Percentiles rank a stretch among this genome's conserved stretches.
Conservation (phyloP, 2,888 invertebrate species). For the Ischnus inquisitorius region DNA sequence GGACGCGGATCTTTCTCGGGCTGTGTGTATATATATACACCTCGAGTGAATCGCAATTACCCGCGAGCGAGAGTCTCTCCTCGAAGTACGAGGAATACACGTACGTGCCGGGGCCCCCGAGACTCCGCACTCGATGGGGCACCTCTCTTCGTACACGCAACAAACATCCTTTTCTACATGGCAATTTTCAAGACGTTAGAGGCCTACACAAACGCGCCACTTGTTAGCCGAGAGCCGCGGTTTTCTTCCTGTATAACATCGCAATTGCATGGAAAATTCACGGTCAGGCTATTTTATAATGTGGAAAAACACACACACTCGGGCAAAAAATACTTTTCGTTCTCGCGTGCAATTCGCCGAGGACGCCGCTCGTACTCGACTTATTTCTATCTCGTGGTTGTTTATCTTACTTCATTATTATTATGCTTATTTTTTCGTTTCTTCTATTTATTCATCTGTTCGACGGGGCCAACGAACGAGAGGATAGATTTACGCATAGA, state of each 20-base stretch:
- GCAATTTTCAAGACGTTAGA: slow-evolving; percentile 54
- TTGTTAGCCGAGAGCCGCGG: slow-evolving; percentile 16
- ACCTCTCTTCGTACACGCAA: slow-evolving; percentile 24
- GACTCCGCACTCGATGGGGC: no score
- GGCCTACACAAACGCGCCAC: slow-evolving; percentile 4
- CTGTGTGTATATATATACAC: slow-evolving; percentile 7
- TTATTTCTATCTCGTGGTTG: background rate
- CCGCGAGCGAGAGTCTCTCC: background rate
- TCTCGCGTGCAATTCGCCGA: slow-evolving; percentile 22
- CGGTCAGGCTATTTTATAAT: slow-evolving; percentile 9
- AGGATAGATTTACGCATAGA: background rate
- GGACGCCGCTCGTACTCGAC: background rate
- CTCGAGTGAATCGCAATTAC: slow-evolving; percentile 36
- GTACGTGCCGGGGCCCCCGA: no score
- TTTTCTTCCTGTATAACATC: background rate
- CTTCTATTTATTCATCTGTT: slow-evolving; percentile 3
- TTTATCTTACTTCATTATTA: no score
- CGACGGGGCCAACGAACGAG: background rate
- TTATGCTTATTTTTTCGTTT: slow-evolving; percentile 6
- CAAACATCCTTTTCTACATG: slow-evolving; percentile 47
- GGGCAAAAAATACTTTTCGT: background rate
- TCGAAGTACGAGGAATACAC: background rate
- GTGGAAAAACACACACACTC: background rate
- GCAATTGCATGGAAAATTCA: background rate
- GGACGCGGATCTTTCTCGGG: slow-evolving; percentile 12